Base-by-base conservation (phyloP, 2,113 vertebrate species). In the Podilymbus podiceps region DNA sequence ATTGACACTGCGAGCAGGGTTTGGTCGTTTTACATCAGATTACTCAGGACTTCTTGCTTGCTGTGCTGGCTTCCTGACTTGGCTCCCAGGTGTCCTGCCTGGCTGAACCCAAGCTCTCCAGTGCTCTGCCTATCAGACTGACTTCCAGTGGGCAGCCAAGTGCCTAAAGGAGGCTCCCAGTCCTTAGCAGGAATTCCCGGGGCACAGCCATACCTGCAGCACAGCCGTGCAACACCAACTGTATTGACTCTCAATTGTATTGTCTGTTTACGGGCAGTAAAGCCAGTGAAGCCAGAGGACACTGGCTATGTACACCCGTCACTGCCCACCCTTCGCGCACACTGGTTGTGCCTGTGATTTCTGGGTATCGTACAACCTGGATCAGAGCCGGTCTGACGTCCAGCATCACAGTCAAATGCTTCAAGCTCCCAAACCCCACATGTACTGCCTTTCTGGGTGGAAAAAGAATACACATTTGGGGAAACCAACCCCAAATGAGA, bases 81-180 rank as follows among this genome's bases (percentile, higher is more conserved):
- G 0, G 13, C 58, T 38, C 12, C 22, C 46, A 22, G 11, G 38
- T 0, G 0, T 3, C 1, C 0, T 6, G 46, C 1, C 0, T 6
- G 46, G 72, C 67, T 6, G 53, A n/a, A 15, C 40, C 28, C 12
- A 27, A 47, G 49, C 11, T 49, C 59, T n/a, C 31, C 38, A 3
- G 31, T 1, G 40, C 24, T 47, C 69, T 44, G 19, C 1, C 4
- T 18, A 8, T 11, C 33, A 8, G 11, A 6, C 12, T 0, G 18
- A 9, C 24, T 42, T 30, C 16, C 44, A 40, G 21, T 1, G 17
- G 62, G 49, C n/a, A 59, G 62, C 47, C 28, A 13, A 53, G 25
- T 1, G 0, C 1, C 42, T 35, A 16, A 23, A 16, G 8, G 11
- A 12, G 5, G 21, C 35, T 73, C 23, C 18, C 42, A 19, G 69